Conservation (phyloP, 2,888 invertebrate genomes). For the Apodemia hepburni region DNA sequence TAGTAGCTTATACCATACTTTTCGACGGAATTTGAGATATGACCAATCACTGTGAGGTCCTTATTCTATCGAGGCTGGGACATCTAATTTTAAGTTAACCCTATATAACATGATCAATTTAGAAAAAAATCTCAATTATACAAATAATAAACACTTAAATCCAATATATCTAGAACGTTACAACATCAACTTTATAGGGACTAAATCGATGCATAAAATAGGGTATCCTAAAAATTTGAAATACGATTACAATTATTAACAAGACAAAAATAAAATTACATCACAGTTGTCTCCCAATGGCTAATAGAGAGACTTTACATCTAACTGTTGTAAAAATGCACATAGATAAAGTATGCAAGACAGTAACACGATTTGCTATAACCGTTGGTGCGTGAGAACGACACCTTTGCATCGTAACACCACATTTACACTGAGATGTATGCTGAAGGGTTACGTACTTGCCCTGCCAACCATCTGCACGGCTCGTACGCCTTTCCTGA, state of each 20-base stretch:
- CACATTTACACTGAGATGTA: slow-evolving; percentile 69
- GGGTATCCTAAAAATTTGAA: slow-evolving; percentile 64
- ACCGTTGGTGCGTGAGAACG: slow-evolving; percentile 44
- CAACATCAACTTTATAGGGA: slow-evolving; percentile 75
- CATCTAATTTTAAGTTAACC: slow-evolving; percentile 66
- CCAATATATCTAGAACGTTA: slow-evolving; percentile 60
- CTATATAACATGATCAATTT: slow-evolving; percentile 57
- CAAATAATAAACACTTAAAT: slow-evolving; percentile 56
- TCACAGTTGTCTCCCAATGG: slow-evolving; percentile 66
- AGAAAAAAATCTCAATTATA: slow-evolving; percentile 53
- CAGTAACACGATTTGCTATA: slow-evolving; percentile 74
- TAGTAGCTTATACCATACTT: slow-evolving; percentile 55
- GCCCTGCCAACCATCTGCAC: slow-evolving; percentile 99
- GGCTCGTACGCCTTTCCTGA: slow-evolving; percentile 99
- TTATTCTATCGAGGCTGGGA: slow-evolving; percentile 70
- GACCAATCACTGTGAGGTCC: slow-evolving; percentile 61
- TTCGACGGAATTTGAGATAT: slow-evolving; percentile 58
- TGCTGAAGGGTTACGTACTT: slow-evolving; percentile 90
- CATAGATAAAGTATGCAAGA: slow-evolving; percentile 75
- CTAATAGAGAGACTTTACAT: slow-evolving; percentile 75
- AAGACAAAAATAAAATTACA: slow-evolving; percentile 74
- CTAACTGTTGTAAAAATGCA: slow-evolving; percentile 76
- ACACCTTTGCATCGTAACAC: slow-evolving; percentile 54
- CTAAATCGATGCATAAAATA: slow-evolving; percentile 72
- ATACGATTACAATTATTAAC: slow-evolving; percentile 54